Evolutionary conservation across 1,140 invertebrate species (phyloP).

Genomic region (Drosophila chauvacae): DNA sequence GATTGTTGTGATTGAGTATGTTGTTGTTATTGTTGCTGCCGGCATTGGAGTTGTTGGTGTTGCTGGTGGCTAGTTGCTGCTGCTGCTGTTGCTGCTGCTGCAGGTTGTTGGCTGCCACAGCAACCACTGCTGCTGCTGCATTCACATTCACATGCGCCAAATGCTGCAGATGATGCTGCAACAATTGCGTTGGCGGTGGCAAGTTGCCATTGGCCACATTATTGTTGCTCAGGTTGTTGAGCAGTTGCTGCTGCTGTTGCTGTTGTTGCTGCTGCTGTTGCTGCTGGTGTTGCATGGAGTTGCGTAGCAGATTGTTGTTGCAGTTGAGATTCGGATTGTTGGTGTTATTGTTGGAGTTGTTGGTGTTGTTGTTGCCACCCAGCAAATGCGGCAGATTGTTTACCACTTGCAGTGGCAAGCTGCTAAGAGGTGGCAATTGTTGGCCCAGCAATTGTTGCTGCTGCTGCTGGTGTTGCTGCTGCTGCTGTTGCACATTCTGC

Average conservation of each 20-base stretch:
- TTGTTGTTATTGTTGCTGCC: conserved; percentile 56
- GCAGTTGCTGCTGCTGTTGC: conserved; percentile 43
- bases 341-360: conserved; percentile 38
- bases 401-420: conserved; percentile 79
- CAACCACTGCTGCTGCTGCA: conserved; percentile 70
- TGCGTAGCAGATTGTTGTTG: conserved; percentile 60
- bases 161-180: conserved; percentile 84
- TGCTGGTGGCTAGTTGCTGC: conserved; percentile 42
- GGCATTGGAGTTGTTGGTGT: conserved; percentile 48
- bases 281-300: conserved; percentile 53
- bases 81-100: conserved; percentile 71
- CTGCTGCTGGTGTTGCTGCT: conserved; percentile 72
- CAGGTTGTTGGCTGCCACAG: conserved; percentile 74
- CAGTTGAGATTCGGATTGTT: conserved; percentile 64
- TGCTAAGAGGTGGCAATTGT: conserved; percentile 81
- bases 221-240: conserved; percentile 55
- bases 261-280: conserved; percentile 43
- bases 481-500: conserved; percentile 58
- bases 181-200: conserved; percentile 77
- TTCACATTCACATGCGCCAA: conserved; percentile 82
- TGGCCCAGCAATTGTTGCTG: conserved; percentile 73
- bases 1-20: conserved; percentile 75
- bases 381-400: conserved; percentile 82
- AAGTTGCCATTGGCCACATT: conserved; percentile 60
- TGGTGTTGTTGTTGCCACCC: conserved; percentile 46